Evolutionary conservation across 1,140 invertebrate species (phyloP).

Genomic region (Drosophila arawakana): DNA sequence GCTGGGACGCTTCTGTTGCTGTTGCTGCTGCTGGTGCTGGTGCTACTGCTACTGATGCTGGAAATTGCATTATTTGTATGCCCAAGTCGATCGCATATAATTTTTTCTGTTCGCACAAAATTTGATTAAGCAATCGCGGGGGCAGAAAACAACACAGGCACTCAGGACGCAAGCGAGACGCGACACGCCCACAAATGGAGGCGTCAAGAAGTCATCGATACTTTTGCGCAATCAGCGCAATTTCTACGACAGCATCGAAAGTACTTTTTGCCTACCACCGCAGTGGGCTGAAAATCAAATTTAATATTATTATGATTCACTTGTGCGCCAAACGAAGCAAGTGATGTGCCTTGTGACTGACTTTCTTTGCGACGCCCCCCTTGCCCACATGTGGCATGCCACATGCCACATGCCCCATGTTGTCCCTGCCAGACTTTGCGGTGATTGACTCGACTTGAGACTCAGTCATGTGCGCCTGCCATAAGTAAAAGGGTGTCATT

Average conservation of each 20-base stretch:
- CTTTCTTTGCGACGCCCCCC: background rate
- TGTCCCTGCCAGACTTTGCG: slow-evolving; percentile 17
- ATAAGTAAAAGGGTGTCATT: slow-evolving; percentile 45
- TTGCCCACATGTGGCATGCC: background rate
- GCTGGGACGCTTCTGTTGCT: slow-evolving; percentile 1
- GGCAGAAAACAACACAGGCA: slow-evolving; percentile 21
- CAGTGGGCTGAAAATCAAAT: slow-evolving; percentile 73
- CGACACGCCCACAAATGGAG: slow-evolving; percentile 32
- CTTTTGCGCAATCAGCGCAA: slow-evolving; percentile 82
- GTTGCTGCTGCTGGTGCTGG: background rate
- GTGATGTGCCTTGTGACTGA: slow-evolving; percentile 56
- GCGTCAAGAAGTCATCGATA: slow-evolving; percentile 79
- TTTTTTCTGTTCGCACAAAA: slow-evolving; percentile 56
- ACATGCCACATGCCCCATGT: background rate
- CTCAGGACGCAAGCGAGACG: slow-evolving; percentile 14
- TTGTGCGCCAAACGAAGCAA: slow-evolving; percentile 76
- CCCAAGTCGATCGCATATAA: slow-evolving; percentile 38
- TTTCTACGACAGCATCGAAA: slow-evolving; percentile 51
- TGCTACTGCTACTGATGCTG: slow-evolving; percentile 35
- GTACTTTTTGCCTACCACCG: slow-evolving; percentile 52
- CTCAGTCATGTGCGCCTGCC: slow-evolving; percentile 30
- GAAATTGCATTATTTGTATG: slow-evolving; percentile 77
- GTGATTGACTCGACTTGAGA: slow-evolving; percentile 67
- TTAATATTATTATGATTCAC: slow-evolving; percentile 84
- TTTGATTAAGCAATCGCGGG: slow-evolving; percentile 64